A percentile compares a stretch with the other conserved stretches of the same genome.
phyloP scores from a whole-genome alignment of 1,140 invertebrate genomes.

The Adelges cooleyi region DNA sequence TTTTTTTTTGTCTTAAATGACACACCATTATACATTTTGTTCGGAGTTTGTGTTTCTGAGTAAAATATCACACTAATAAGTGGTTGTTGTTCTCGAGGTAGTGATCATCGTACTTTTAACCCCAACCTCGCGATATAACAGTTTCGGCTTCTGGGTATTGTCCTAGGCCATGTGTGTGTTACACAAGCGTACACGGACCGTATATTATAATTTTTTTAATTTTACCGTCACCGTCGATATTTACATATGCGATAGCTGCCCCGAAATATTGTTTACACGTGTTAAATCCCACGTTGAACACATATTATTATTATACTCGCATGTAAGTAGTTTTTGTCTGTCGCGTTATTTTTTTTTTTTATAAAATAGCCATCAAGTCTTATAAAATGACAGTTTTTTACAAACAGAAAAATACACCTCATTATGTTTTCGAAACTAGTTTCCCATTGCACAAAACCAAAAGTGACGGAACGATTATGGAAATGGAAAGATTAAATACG shows the following conservation, averaged over 20 bases:
- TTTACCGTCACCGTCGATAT: background rate
- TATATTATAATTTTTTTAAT: too few relatives aligned
- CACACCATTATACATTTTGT: background rate
- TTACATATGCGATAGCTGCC: background rate
- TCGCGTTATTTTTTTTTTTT: too few relatives aligned
- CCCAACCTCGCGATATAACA: background rate
- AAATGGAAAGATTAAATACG: slow-evolving; percentile 4
- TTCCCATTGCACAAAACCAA: too few relatives aligned
- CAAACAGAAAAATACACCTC: too few relatives aligned
- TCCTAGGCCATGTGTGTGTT: slow-evolving; percentile 18
- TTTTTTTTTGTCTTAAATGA: background rate
- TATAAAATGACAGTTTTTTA: too few relatives aligned
- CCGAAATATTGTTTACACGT: slow-evolving; percentile 16
- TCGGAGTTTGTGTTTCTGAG: background rate
- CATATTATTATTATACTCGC: too few relatives aligned
- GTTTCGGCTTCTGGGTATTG: slow-evolving; percentile 11
- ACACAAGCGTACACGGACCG: too few relatives aligned
- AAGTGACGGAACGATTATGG: too few relatives aligned
- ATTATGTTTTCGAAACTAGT: too few relatives aligned
- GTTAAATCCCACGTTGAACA: background rate
- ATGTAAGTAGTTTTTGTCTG: too few relatives aligned
- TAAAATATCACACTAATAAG: background rate
- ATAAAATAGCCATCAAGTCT: too few relatives aligned
- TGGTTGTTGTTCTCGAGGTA: background rate
- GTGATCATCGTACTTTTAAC: background rate